Conservation (phyloP, 2,797 vertebrate species). For the Liasis olivaceus region DNA sequence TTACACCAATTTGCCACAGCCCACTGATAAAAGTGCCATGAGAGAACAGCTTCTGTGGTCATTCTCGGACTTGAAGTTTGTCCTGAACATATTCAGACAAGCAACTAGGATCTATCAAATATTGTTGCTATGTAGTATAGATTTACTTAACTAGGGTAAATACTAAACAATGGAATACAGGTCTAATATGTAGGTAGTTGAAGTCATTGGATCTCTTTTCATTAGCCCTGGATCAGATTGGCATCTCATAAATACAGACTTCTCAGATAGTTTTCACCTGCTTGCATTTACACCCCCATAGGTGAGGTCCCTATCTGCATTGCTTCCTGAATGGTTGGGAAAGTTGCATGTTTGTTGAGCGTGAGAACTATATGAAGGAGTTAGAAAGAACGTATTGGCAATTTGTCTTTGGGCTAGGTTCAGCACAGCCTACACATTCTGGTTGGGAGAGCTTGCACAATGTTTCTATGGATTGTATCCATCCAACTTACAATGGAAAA, state of each 20-base stretch:
- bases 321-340: background rate
- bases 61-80: background rate
- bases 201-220: background rate
- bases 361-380: constrained; percentile 7
- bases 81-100: background rate
- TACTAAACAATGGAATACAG: background rate
- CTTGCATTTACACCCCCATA: background rate
- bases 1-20: background rate
- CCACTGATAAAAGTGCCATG: background rate
- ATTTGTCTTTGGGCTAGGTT: background rate
- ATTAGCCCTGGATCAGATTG: background rate
- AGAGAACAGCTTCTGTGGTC: background rate
- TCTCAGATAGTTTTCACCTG: background rate
- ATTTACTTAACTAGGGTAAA: background rate
- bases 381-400: background rate
- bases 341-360: background rate
- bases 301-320: background rate
- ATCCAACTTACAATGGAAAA: background rate
- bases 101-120: background rate
- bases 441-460: background rate
- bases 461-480: background rate
- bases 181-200: background rate
- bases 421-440: background rate
- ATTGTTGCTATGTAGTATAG: background rate
- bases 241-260: background rate